Conservation (phyloP, 2,797 vertebrate genomes). For the Lagocephalus sceleratus region DNA sequence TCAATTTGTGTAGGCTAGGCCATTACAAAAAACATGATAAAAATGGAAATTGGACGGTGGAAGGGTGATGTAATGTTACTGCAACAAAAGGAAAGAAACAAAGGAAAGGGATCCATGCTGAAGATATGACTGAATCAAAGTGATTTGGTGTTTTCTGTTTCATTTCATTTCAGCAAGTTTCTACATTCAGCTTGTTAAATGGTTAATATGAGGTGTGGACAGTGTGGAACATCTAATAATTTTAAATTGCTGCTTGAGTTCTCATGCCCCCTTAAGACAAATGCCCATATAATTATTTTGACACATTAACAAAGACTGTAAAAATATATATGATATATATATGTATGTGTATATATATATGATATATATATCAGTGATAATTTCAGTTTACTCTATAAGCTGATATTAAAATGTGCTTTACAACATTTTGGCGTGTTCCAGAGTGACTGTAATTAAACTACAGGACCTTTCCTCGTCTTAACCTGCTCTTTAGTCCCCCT, state of each 20-base stretch:
- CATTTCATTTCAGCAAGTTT: conserved; percentile 1
- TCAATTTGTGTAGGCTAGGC: conserved; percentile 39
- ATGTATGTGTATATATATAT: too few species aligned
- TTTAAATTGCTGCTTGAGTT: not conserved
- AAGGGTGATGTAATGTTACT: conserved; percentile 50
- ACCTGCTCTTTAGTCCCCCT: conserved; percentile 2
- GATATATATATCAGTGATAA: too few species aligned
- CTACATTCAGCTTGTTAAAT: not conserved
- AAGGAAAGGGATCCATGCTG: conserved; percentile 35
- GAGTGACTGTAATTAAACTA: too few species aligned
- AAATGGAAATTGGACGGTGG: conserved; percentile 31
- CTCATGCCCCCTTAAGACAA: conserved; percentile 5
- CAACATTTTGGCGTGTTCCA: too few species aligned
- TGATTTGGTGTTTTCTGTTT: conserved; percentile 11
- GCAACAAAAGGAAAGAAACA: conserved; percentile 55
- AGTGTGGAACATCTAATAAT: too few species aligned
- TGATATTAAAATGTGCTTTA: too few species aligned
- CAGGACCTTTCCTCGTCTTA: not conserved
- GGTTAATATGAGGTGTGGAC: too few species aligned
- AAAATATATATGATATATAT: too few species aligned
- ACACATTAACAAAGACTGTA: not conserved
- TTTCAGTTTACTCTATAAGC: too few species aligned
- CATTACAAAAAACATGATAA: conserved; percentile 25
- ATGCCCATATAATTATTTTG: not conserved
- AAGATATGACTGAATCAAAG: conserved; percentile 11